A percentile compares a stretch with the other conserved stretches of the same genome.
phyloP scores from a whole-genome alignment of 2,113 vertebrate species.

The Brachyistius frenatus region DNA sequence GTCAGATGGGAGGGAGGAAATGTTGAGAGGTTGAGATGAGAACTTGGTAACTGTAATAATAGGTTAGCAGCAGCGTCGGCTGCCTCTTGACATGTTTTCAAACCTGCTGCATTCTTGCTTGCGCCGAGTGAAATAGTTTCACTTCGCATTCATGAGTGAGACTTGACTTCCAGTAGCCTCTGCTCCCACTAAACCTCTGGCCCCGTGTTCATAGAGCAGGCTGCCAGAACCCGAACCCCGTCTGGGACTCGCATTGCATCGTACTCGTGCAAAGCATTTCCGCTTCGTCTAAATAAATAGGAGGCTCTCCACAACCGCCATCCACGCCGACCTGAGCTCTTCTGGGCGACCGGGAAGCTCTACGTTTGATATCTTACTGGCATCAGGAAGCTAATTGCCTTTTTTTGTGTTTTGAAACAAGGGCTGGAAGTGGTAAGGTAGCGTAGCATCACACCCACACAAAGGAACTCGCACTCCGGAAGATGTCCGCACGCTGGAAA shows the following conservation, averaged over 20 bases:
- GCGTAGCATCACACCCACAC: conserved; percentile 65
- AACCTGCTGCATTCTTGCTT: not conserved
- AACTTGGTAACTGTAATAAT: not conserved
- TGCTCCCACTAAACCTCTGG: not conserved
- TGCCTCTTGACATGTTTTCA: not conserved
- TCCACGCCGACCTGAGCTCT: conserved; percentile 20
- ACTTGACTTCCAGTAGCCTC: not conserved
- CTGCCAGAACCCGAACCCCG: conserved; percentile 3
- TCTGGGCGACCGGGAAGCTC: conserved; percentile 41
- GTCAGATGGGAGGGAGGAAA: not conserved
- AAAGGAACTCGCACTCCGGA: conserved; percentile 59
- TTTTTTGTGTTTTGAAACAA: conserved; percentile 80
- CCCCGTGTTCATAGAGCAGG: not conserved
- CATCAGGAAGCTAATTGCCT: conserved; percentile 75
- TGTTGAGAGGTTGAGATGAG: not conserved
- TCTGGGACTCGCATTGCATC: conserved; percentile 42
- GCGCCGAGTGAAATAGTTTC: too few relatives aligned
- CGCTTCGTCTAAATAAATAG: conserved; percentile 30
- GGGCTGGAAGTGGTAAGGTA: conserved; percentile 80
- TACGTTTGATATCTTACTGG: conserved; percentile 30
- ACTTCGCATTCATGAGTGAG: not conserved
- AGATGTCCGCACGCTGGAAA: conserved; percentile 68
- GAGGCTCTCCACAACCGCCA: not conserved
- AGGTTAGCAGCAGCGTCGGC: not conserved
- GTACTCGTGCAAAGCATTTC: conserved; percentile 7